These are phyloP conservation scores for Standfussiana lucernea DNA, from an alignment of 2,888 invertebrate species.

Conservation along the genomic window DNA sequence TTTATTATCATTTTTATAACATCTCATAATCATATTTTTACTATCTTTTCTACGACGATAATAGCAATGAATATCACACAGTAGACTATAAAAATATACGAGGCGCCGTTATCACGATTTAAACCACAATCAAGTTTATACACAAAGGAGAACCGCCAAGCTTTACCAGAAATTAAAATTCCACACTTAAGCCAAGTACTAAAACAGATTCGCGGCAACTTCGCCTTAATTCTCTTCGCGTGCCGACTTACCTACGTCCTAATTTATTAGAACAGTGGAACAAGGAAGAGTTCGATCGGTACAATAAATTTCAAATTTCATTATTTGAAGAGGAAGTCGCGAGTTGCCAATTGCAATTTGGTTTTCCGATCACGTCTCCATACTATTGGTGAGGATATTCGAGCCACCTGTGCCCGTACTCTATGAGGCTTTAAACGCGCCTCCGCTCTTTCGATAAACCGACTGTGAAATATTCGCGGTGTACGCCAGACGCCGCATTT, in stretches of 20 bases:
- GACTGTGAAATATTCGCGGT: constrained; percentile 89
- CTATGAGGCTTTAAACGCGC: constrained; percentile 89
- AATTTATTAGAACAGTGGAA: constrained; percentile 85
- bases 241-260: constrained; percentile 77
- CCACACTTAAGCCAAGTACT: constrained; percentile 69
- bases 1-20: constrained; percentile 30
- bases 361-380: constrained; percentile 89
- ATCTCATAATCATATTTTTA: constrained; percentile 15
- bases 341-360: constrained; percentile 86
- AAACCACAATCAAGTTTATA: constrained; percentile 44
- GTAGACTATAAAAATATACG: constrained; percentile 32
- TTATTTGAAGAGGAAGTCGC: constrained; percentile 89
- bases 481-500: constrained; percentile 83
- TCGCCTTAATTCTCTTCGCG: constrained; percentile 77
- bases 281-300: constrained; percentile 81
- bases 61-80: constrained; percentile 21
- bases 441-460: constrained; percentile 88
- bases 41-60: constrained; percentile 14
- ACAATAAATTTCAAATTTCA: constrained; percentile 90
- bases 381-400: constrained; percentile 89
- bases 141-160: constrained; percentile 40
- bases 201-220: constrained; percentile 74
- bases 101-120: constrained; percentile 40
- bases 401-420: constrained; percentile 89
- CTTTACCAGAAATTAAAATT: constrained; percentile 73